A percentile compares a stretch with the other conserved stretches of the same genome.
phyloP scores from a whole-genome alignment of 2,797 vertebrate species.

The Tadarida brasiliensis region DNA sequence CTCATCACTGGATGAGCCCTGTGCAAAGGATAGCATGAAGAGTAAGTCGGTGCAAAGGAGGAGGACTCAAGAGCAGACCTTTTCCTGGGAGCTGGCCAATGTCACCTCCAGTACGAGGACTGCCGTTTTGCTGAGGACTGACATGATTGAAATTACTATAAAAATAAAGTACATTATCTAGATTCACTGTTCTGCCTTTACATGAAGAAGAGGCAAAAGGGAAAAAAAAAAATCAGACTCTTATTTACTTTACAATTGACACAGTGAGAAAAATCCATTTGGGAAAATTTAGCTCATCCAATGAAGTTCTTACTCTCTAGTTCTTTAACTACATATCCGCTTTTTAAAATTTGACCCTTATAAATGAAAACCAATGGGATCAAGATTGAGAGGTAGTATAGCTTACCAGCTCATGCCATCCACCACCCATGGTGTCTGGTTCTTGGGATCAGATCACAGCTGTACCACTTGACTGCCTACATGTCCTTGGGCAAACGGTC shows the following conservation, averaged over 20 bases:
- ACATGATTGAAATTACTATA: neutral
- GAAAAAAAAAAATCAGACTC: neutral
- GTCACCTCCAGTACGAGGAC: neutral
- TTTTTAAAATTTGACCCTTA: neutral
- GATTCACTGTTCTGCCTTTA: neutral
- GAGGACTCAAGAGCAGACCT: neutral
- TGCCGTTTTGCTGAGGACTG: neutral
- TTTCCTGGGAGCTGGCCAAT: neutral
- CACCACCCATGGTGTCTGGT: neutral
- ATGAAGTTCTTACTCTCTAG: neutral
- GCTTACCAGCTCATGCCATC: neutral
- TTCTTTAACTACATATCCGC: neutral
- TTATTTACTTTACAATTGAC: neutral
- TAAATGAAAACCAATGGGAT: neutral
- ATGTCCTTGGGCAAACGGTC: neutral
- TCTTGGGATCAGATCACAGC: neutral
- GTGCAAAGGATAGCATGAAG: neutral
- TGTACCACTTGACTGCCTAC: neutral
- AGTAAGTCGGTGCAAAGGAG: neutral
- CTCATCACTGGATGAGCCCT: neutral
- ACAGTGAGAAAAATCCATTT: neutral
- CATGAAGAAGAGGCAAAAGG: neutral
- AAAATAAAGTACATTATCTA: neutral
- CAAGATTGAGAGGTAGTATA: neutral
- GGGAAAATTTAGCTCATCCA: neutral